These are phyloP conservation scores for Neuroscelio doddi DNA, from an alignment of 2,888 invertebrate genomes.

Conservation along the genomic window DNA sequence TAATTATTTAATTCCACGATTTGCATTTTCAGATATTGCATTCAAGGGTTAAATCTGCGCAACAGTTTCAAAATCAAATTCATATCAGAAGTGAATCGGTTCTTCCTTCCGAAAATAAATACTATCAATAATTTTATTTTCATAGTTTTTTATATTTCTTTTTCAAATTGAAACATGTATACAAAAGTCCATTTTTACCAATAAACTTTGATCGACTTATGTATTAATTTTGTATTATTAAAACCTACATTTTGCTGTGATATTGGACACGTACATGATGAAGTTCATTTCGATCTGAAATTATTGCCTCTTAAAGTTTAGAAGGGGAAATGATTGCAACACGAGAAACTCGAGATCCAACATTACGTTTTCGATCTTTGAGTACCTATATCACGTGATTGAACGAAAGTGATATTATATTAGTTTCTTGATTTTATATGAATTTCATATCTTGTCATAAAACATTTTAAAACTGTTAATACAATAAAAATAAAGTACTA, in stretches of 20 bases:
- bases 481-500: too few species aligned
- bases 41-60: constrained; percentile 50
- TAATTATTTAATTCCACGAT: not conserved
- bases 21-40: constrained; percentile 49
- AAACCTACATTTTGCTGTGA: too few species aligned
- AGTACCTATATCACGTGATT: constrained; percentile 4
- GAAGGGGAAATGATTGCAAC: constrained; percentile 6
- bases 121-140: too few species aligned
- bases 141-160: too few species aligned
- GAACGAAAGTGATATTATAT: not conserved
- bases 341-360: constrained; percentile 3
- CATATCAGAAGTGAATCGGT: constrained; percentile 1
- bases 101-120: constrained; percentile 11
- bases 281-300: constrained; percentile 5
- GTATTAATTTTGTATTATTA: too few species aligned
- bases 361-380: constrained; percentile 1
- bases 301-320: constrained; percentile 9
- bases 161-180: too few species aligned
- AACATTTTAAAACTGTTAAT: too few species aligned
- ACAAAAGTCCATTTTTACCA: too few species aligned
- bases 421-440: constrained; percentile 2
- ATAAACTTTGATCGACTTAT: too few species aligned
- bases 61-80: constrained; percentile 38
- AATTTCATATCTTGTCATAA: not conserved
- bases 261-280: too few species aligned